These are phyloP conservation scores for Halcyon smyrnensis DNA, from an alignment of 2,797 vertebrate species.

Conservation along the genomic window DNA sequence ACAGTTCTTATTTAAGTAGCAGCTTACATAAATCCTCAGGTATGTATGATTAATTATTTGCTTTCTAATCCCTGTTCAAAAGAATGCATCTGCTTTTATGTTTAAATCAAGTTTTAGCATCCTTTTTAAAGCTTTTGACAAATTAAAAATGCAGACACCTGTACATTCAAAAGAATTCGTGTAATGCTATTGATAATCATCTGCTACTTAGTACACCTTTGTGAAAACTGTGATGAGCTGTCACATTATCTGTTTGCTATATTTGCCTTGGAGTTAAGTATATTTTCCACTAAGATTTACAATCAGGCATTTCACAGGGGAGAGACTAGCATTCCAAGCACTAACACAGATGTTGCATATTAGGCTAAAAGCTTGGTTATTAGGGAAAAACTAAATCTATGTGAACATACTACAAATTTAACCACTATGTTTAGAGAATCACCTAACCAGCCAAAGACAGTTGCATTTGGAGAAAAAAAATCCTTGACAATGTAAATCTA, in stretches of 20 bases:
- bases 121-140: slow-evolving; percentile 23
- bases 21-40: slow-evolving; percentile 59
- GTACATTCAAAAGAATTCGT: not conserved
- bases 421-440: not conserved
- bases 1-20: slow-evolving; percentile 35
- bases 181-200: not conserved
- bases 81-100: slow-evolving; percentile 3
- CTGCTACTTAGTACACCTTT: not conserved
- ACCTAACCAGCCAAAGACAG: not conserved
- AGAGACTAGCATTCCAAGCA: not conserved
- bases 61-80: slow-evolving; percentile 54
- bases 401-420: not conserved
- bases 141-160: slow-evolving; percentile 13
- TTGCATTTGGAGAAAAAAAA: not conserved
- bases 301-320: not conserved
- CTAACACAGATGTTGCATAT: not conserved
- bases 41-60: slow-evolving; percentile 55
- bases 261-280: not conserved
- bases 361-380: not conserved
- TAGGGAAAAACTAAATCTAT: not conserved
- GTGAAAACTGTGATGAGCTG: not conserved
- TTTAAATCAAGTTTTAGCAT: slow-evolving; percentile 43
- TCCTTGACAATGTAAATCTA: not conserved
- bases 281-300: not conserved
- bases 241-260: not conserved